Evolutionary conservation across 2,888 invertebrate genomes (phyloP), one percentile per base, ranked within the genome.

Genomic region (Lordiphosa fenestrarum): DNA sequence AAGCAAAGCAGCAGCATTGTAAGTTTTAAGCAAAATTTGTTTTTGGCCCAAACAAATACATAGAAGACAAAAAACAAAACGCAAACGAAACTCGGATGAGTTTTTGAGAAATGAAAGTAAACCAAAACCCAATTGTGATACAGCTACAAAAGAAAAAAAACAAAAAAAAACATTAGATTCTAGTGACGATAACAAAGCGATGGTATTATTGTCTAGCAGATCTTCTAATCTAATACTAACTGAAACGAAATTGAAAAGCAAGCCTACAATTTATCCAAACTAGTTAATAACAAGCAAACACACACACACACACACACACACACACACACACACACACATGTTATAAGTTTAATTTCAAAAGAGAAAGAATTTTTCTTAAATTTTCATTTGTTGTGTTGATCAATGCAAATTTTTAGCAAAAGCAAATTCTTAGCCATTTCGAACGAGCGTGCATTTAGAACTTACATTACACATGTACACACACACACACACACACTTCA

Each of bases 231-330:
- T 60, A 46, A 62, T 39, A 62, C 3, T 53, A 62, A 62, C 54
- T 78, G 57, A 76, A 76, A 76, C 58, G 53, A 60, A 59, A 40
- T 66, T 30, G 10, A 30, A 83, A 80, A 83, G 76, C 84, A 84
- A 81, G 84, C 84, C 84, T 84, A 80, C 76, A 77, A 83, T 77
- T 77, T 80, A 84, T 80, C 77, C 76, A 83, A 83, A 63, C 84
- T 77, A 83, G 76, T 76, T 77, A 70, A 56, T 53, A 65, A 74
- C 42, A 53, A 13, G 47, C 4, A 39, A 44, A 19, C 3, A 19
- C 10, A 42, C 37, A 44, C 39, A 56, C 54, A 49, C 46, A 37
- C 36, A 13, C 52, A 63, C 36, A 52, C 53, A 37, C 40, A 48
- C 25, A 59, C 46, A 35, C 46, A 54, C 54, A 67, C 67, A 53